Evolutionary conservation across 2,797 vertebrate genomes (phyloP).

Genomic region (Poecile montanus): DNA sequence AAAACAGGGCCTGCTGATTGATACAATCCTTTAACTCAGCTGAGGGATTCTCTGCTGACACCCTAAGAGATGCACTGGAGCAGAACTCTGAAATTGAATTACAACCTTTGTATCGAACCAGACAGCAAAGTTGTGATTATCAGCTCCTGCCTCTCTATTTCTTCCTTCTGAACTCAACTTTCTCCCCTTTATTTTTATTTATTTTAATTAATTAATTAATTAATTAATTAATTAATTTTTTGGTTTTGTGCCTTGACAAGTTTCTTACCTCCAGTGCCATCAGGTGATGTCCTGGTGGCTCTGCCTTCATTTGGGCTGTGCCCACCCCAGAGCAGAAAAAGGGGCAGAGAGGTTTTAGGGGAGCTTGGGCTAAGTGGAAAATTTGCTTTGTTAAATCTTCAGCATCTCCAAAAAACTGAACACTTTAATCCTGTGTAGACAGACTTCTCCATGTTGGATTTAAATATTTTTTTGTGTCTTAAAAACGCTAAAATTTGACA

Average conservation of each 20-base stretch:
- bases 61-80: background rate
- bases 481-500: background rate
- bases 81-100: slow-evolving; percentile 46
- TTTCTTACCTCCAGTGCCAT: background rate
- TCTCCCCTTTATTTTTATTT: background rate
- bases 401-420: background rate
- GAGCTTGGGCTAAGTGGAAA: background rate
- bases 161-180: background rate
- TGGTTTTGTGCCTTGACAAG: too few relatives aligned
- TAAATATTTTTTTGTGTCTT: background rate
- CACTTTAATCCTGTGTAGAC: background rate
- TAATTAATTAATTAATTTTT: background rate
- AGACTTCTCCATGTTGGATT: background rate
- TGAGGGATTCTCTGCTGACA: slow-evolving; percentile 27
- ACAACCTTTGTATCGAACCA: slow-evolving; percentile 28
- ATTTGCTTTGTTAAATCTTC: background rate
- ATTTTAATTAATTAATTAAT: too few relatives aligned
- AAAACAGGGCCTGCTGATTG: background rate
- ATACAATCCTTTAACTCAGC: background rate
- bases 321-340: background rate
- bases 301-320: background rate
- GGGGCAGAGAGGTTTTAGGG: too few relatives aligned
- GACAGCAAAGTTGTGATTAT: background rate
- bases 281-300: background rate
- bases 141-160: background rate